Base-by-base conservation (phyloP, 1,140 invertebrate genomes). In the Drosophila sechellia region DNA sequence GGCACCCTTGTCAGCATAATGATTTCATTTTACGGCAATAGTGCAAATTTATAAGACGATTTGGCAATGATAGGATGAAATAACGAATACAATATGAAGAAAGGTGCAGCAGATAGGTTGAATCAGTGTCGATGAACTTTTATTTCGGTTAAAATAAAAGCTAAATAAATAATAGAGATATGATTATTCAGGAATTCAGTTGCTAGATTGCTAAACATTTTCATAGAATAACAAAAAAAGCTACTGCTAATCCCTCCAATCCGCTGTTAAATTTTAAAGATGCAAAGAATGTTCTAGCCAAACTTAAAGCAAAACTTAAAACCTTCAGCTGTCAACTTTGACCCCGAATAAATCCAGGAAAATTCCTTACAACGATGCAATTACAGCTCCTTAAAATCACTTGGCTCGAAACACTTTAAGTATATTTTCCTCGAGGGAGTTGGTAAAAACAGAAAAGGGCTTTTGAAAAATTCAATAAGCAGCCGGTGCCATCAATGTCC, bases 391-490 rank as follows among this genome's bases (percentile, higher is more conserved):
- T 83, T 66, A 63, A 77, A 68, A 35, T 53, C 56, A 49, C 58
- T 64, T 59, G 49, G 49, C 65, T 81, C 86, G 34, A 60, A 78
- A 50, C 60, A 52, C 55, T 76, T 61, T 68, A 71, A 64, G 17
- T 39, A 22, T 45, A 63, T 58, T 48, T 25, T 53, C 15, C 49
- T 40, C 39, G 13, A 8, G 68, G 43, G 37, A 74, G 11, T 59
- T 6, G 10, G 6, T 22, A 31, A 34, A 11, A 43, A 15, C 45
- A 57, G 35, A 70, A 70, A 79, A 72, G 48, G 61, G 54, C 84
- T 87, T 52, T 59, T 77, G 52, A 86, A 86, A 86, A 79, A 83
- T 86, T 87, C 79, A 87, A 89, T 87, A 87, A 86, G 69, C 74
- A 78, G 61, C 64, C 77, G 49, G 55, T 56, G 49, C 57, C 42